These are phyloP conservation scores for Tychaedon coryphoeus DNA, from an alignment of 2,113 vertebrate species.

Conservation along the genomic window DNA sequence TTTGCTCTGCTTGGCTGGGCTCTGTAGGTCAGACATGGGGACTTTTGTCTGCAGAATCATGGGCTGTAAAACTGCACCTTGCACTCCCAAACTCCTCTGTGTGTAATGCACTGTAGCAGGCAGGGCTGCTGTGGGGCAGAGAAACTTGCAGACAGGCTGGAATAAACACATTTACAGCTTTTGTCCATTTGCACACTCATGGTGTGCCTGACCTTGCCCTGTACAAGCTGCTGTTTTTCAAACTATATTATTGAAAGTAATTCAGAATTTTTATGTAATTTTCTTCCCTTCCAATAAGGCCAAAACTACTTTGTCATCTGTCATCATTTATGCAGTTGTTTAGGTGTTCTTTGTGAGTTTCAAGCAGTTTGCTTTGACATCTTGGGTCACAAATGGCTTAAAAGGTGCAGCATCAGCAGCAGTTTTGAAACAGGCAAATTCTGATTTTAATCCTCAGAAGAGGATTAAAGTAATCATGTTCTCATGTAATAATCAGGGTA, in stretches of 20 bases:
- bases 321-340: not conserved
- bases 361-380: not conserved
- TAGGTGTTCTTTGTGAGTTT: not conserved
- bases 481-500: not conserved
- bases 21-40: rapidly evolving
- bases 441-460: not conserved
- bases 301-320: not conserved
- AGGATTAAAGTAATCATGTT: not conserved
- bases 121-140: not conserved
- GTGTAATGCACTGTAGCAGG: not conserved
- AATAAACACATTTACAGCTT: not conserved
- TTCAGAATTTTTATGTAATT: not conserved
- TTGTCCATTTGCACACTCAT: not conserved
- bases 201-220: not conserved
- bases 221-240: not conserved
- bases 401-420: not conserved
- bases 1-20: not conserved
- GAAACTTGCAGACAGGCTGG: not conserved
- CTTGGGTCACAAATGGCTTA: not conserved
- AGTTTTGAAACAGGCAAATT: not conserved
- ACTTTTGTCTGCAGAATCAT: not conserved
- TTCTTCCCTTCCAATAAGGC: not conserved
- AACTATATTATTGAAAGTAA: not conserved
- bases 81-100: not conserved
- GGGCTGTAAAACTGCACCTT: not conserved